Base-by-base conservation (phyloP, 1,140 invertebrate species). In the Myzus persicae region DNA sequence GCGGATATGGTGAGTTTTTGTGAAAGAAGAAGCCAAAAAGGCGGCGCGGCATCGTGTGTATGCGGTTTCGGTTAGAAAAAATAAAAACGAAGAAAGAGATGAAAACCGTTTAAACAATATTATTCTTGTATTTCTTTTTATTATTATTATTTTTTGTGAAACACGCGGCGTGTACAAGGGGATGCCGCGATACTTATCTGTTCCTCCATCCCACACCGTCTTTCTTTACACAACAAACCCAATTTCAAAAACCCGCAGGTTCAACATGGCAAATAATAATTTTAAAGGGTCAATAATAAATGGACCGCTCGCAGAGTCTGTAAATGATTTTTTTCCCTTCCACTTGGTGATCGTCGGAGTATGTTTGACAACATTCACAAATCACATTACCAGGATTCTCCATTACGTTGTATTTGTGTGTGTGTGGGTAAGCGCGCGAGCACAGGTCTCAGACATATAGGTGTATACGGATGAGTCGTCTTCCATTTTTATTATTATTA, bases 221-320 rank as follows among this genome's bases (percentile, higher is more conserved):
- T 81, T 91, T 76, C 90, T 91, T 76, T 91, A 91, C 81, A 85
- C 81, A 85, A 85, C 46, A 42, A 51, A 85, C 81, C 46, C 46
- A 85, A 93, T 93, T 54, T 84, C 81, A 85, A 85, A 93, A 82
- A 93, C 91, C 90, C 26, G 90, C 91, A 91, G 91, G 76, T 92
- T 82, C 36, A 93, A 93, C 91, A 93, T 85, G 91, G 91, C 91
- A 93, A 93, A 93, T 85, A 85, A 93, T 93, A 85, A 93, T 93
- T 93, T 93, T 93, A 93, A 93, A 93, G 91, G 91, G 91, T 93
- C 91, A 84, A 93, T 93, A 93, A 93, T 93, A 93, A 93, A 93
- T 85, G 91, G 91, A 93, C 91, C 91, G 91, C 91, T 93, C 91
- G 91, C 91, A 93, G 91, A 93, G 91, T 93, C 91, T 54, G 76